A percentile compares a stretch with the other conserved stretches of the same genome.
These are phyloP conservation scores for Lathamus discolor DNA, from an alignment of 2,113 vertebrate species.

Conservation along the genomic window DNA sequence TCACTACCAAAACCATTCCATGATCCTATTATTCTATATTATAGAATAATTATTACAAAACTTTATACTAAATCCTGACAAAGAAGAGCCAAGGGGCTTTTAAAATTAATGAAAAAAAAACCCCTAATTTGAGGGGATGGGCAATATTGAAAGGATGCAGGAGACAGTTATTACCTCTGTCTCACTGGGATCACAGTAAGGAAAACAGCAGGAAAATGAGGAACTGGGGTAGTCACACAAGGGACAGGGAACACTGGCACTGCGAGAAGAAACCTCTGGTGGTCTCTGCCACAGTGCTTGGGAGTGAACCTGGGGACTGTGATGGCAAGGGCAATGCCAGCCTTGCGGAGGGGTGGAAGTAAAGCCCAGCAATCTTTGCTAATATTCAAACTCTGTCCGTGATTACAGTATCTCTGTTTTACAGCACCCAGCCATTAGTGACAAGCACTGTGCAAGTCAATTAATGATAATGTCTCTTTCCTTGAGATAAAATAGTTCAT, in stretches of 20 bases:
- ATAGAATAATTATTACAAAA: not conserved
- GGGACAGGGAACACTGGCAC: rapidly evolving
- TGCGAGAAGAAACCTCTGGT: not conserved
- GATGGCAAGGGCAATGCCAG: rapidly evolving
- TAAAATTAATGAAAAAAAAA: not conserved
- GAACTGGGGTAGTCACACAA: rapidly evolving
- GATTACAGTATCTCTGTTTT: not conserved
- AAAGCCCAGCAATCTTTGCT: not conserved
- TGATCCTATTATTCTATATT: not conserved
- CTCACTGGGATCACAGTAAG: not conserved
- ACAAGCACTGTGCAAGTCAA: not conserved
- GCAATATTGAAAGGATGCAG: not conserved
- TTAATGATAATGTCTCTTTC: slow-evolving; percentile 33
- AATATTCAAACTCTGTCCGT: not conserved
- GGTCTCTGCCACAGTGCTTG: not conserved
- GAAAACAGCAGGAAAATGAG: not conserved
- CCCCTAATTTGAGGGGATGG: rapidly evolving
- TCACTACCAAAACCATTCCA: not conserved
- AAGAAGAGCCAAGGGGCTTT: not conserved
- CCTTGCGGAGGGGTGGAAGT: not conserved
- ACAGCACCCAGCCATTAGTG: slow-evolving; percentile 33
- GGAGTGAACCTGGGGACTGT: not conserved
- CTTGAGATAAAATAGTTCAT: slow-evolving; percentile 5
- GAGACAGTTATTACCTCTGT: not conserved
- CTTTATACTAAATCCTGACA: not conserved